phyloP scores from a whole-genome alignment of 2,888 invertebrate genomes.

The Teinopalpus imperialis region DNA sequence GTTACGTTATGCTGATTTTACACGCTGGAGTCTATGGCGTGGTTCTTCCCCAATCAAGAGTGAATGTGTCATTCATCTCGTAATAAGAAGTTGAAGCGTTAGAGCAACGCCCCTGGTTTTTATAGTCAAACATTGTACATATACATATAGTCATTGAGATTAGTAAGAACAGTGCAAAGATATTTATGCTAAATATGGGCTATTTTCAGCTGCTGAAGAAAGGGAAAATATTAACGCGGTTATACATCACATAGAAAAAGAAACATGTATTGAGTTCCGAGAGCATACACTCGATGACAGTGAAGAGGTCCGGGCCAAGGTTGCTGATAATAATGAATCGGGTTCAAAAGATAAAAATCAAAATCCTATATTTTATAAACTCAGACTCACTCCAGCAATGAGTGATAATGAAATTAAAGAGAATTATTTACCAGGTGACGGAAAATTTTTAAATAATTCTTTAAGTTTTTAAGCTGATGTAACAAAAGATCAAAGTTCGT shows the following conservation, averaged over 20 bases:
- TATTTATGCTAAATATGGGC: no score
- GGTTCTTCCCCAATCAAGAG: no score
- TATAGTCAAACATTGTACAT: no score
- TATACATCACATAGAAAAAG: slow-evolving; percentile 62
- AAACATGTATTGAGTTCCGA: slow-evolving; percentile 62
- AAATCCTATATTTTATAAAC: background rate
- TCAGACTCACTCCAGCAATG: slow-evolving; percentile 2
- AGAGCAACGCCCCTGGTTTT: no score
- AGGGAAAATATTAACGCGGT: slow-evolving; percentile 63
- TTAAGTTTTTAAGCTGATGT: background rate
- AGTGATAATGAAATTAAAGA: slow-evolving; percentile 32
- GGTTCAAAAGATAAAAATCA: no score
- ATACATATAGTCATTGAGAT: no score
- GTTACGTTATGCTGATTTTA: no score
- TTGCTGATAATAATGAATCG: slow-evolving; percentile 1
- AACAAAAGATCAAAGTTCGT: background rate
- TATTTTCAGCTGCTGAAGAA: slow-evolving; percentile 63
- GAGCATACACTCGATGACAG: slow-evolving; percentile 36
- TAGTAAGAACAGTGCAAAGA: no score
- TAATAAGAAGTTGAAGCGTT: no score
- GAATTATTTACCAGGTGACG: slow-evolving; percentile 7
- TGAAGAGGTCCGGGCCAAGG: slow-evolving; percentile 18
- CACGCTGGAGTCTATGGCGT: no score
- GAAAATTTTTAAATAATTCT: background rate
- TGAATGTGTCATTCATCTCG: no score